phyloP scores from a whole-genome alignment of 1,140 invertebrate genomes.

The Coelopa frigida region DNA sequence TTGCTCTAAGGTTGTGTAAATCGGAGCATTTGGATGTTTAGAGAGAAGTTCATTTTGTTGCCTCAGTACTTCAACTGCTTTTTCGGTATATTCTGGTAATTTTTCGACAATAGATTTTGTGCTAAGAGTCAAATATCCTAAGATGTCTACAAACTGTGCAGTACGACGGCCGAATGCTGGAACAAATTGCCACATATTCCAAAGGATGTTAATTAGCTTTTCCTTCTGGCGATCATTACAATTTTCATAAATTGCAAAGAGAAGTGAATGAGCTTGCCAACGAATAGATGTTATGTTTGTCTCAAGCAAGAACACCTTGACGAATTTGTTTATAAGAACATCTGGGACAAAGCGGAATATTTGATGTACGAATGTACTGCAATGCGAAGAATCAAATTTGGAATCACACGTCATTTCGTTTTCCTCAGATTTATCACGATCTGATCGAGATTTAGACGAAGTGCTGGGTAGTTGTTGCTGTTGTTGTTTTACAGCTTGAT shows the following conservation, averaged over 20 bases:
- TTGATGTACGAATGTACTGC: slow-evolving; percentile 61
- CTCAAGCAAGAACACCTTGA: slow-evolving; percentile 85
- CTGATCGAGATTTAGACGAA: slow-evolving; percentile 46
- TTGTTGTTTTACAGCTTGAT: slow-evolving; percentile 25
- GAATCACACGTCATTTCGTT: slow-evolving; percentile 53
- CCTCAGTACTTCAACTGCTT: slow-evolving; percentile 75
- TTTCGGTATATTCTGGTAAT: slow-evolving; percentile 71
- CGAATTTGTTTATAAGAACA: slow-evolving; percentile 67
- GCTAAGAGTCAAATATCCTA: slow-evolving; percentile 88
- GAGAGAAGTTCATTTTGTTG: slow-evolving; percentile 81
- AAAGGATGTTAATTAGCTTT: slow-evolving; percentile 71
- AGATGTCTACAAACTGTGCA: slow-evolving; percentile 90
- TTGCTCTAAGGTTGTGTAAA: slow-evolving; percentile 85
- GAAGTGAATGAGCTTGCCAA: slow-evolving; percentile 89
- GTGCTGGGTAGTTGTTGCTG: slow-evolving; percentile 18
- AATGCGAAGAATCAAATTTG: slow-evolving; percentile 63
- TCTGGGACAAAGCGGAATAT: slow-evolving; percentile 64
- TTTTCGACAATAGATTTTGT: slow-evolving; percentile 49
- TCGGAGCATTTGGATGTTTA: slow-evolving; percentile 87
- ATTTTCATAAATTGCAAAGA: slow-evolving; percentile 82
- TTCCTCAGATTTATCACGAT: slow-evolving; percentile 62
- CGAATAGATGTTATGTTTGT: slow-evolving; percentile 87
- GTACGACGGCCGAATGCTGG: slow-evolving; percentile 88
- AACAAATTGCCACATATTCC: slow-evolving; percentile 85
- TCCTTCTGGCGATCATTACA: slow-evolving; percentile 71